Percentiles rank a stretch among this genome's conserved stretches.
These are phyloP conservation scores for Cyrtodaria siliqua DNA, from an alignment of 2,888 invertebrate species.

Conservation along the genomic window DNA sequence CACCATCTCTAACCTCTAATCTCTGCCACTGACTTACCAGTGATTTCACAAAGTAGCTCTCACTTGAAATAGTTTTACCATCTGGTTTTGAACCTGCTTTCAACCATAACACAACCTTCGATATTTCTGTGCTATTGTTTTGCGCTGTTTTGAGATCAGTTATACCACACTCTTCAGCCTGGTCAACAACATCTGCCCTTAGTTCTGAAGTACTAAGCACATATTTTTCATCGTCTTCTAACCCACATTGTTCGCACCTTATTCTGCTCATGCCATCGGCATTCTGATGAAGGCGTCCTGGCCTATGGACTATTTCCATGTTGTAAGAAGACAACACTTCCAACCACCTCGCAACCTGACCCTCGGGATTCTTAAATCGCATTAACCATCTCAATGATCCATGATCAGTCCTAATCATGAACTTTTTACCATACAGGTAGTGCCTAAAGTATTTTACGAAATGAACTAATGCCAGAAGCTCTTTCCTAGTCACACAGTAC, in stretches of 20 bases:
- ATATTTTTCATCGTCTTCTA: too few species aligned
- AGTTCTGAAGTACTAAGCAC: too few species aligned
- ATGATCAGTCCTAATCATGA: conserved; percentile 24
- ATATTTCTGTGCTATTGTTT: too few species aligned
- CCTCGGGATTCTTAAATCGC: conserved; percentile 38
- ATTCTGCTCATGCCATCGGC: conserved; percentile 26
- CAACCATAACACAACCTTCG: too few species aligned
- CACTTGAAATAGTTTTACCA: too few species aligned
- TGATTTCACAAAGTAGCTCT: too few species aligned
- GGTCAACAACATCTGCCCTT: too few species aligned
- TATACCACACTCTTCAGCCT: too few species aligned
- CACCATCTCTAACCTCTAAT: too few species aligned
- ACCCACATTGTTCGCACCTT: conserved; percentile 27
- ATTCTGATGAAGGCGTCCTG: conserved; percentile 14
- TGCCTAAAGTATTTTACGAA: conserved; percentile 34
- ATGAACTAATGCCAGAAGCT: conserved; percentile 27
- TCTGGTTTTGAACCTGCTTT: too few species aligned
- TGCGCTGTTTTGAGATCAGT: too few species aligned
- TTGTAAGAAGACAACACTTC: conserved; percentile 13
- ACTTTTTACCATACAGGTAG: conserved; percentile 12
- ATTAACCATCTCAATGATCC: conserved; percentile 26
- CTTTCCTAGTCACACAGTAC: conserved; percentile 39
- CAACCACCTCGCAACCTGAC: conserved; percentile 31
- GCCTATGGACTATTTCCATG: conserved; percentile 17
- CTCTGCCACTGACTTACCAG: too few species aligned